phyloP scores from a whole-genome alignment of 2,797 vertebrate species.

The Coregonus ussuriensis region DNA sequence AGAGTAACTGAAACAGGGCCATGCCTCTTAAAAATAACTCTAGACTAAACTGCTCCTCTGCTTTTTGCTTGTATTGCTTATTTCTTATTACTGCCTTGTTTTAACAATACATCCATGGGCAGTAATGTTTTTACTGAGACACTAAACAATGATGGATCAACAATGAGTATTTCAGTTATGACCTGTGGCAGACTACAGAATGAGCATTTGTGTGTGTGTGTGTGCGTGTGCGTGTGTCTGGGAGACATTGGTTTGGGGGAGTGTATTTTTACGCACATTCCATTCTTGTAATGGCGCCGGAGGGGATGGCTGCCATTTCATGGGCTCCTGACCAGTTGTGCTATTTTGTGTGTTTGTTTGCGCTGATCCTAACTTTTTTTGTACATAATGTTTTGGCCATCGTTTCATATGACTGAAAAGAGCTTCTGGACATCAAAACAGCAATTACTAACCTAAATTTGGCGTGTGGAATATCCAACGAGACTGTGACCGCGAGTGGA shows the following conservation, averaged over 20 bases:
- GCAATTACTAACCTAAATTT: no score
- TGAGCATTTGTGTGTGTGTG: no score
- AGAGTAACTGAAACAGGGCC: slow-evolving; percentile 1
- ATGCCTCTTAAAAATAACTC: slow-evolving; percentile 10
- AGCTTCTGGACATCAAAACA: no score
- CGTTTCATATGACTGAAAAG: no score
- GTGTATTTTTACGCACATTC: background rate
- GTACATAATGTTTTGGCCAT: no score
- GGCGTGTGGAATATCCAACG: no score
- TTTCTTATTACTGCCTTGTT: background rate
- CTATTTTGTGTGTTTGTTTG: no score
- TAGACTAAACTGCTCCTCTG: background rate
- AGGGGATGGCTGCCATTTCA: no score
- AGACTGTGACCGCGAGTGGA: no score
- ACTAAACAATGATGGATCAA: background rate
- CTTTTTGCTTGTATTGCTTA: background rate
- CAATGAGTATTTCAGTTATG: background rate
- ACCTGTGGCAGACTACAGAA: background rate
- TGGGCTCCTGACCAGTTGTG: no score
- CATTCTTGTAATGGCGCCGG: no score
- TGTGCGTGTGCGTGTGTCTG: background rate
- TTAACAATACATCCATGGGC: background rate
- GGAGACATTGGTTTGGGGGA: slow-evolving; percentile 13
- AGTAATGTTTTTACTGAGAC: background rate
- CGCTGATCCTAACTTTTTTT: no score